These are phyloP conservation scores for Chaetophractus vellerosus DNA, from an alignment of 2,797 vertebrate species.

Conservation along the genomic window DNA sequence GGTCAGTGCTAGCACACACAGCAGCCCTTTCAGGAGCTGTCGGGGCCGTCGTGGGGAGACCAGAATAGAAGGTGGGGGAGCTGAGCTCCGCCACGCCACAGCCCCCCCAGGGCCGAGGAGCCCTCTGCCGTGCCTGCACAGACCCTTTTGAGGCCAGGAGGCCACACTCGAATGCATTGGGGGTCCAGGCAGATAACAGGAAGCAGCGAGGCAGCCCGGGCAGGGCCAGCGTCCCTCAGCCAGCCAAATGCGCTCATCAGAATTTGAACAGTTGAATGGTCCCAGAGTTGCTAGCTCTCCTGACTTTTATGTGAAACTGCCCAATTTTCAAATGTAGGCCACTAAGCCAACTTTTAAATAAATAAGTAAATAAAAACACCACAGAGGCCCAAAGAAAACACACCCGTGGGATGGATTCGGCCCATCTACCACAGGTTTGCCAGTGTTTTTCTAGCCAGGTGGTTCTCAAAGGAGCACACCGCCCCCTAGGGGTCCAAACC, in stretches of 20 bases:
- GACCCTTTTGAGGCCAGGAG: neutral
- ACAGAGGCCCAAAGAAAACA: neutral
- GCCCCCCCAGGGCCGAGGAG: rapidly evolving
- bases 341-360: neutral
- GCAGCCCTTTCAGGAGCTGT: neutral
- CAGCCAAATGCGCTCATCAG: neutral
- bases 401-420: neutral
- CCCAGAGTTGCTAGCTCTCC: neutral
- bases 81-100: rapidly evolving
- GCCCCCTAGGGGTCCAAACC: slow-evolving; percentile 52
- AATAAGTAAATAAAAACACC: neutral
- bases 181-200: too few relatives aligned
- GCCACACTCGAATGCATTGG: neutral
- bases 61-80: too few relatives aligned
- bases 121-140: neutral
- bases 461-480: slow-evolving; percentile 37
- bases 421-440: neutral
- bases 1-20: rapidly evolving
- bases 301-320: neutral
- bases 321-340: neutral
- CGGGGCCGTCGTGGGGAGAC: neutral
- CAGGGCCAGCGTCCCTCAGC: rapidly evolving
- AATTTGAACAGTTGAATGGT: rapidly evolving
- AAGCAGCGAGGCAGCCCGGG: too few relatives aligned
- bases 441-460: neutral